These are phyloP conservation scores for Eilema caniola DNA, from an alignment of 2,888 invertebrate genomes.

Conservation along the genomic window DNA sequence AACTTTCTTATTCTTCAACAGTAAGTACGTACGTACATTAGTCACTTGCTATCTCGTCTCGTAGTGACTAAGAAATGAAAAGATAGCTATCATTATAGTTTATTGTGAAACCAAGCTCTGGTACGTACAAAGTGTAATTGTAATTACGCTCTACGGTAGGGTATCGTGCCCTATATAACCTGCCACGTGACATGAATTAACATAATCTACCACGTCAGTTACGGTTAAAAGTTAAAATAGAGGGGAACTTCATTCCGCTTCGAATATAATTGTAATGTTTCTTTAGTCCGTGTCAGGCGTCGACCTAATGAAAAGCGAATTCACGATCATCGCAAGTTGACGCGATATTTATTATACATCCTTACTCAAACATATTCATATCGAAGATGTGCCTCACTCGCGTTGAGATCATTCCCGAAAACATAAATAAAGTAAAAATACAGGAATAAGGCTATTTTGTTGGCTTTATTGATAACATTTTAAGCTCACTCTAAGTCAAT, in stretches of 20 bases:
- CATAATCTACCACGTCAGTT: conserved; percentile 43
- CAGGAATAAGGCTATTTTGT: background rate
- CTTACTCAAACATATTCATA: background rate
- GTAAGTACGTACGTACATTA: background rate
- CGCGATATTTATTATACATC: background rate
- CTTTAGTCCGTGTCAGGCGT: background rate
- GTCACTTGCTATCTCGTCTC: background rate
- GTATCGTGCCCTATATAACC: conserved; percentile 30
- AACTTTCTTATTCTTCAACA: background rate
- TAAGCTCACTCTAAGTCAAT: background rate
- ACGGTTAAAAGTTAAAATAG: conserved; percentile 39
- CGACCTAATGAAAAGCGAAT: background rate
- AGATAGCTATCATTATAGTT: conserved; percentile 8
- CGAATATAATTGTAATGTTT: conserved; percentile 23
- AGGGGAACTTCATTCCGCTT: conserved; percentile 30
- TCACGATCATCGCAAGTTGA: background rate
- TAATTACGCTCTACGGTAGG: conserved; percentile 37
- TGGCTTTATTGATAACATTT: background rate
- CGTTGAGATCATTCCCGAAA: background rate
- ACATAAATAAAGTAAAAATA: background rate
- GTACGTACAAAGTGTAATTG: conserved; percentile 23
- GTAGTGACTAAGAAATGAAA: conserved; percentile 11
- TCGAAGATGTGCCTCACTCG: background rate
- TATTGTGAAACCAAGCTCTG: conserved; percentile 23
- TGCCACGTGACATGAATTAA: conserved; percentile 33